phyloP scores from a whole-genome alignment of 2,888 invertebrate species.

The Thelaira solivaga region DNA sequence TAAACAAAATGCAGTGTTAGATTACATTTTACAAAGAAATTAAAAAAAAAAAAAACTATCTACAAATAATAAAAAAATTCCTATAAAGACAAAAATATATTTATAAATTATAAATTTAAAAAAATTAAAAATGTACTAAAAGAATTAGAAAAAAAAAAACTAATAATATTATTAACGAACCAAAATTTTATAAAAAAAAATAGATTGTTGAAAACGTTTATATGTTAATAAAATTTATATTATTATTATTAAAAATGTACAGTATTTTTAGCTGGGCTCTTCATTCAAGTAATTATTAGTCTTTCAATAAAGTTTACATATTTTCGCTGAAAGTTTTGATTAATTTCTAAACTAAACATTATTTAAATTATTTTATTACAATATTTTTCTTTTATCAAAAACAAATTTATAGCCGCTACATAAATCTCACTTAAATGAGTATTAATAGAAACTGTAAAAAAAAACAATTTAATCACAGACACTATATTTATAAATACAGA shows the following conservation, averaged over 20 bases:
- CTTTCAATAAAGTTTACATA: constrained; percentile 37
- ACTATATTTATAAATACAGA: too few species aligned
- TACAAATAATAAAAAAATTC: constrained; percentile 41
- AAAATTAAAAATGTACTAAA: not conserved
- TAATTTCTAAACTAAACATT: too few species aligned
- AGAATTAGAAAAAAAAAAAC: not conserved
- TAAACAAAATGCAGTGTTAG: constrained; percentile 60
- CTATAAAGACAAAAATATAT: constrained; percentile 57
- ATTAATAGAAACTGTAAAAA: too few species aligned
- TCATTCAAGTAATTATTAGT: constrained; percentile 25
- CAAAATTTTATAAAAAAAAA: constrained; percentile 14
- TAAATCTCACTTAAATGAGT: too few species aligned
- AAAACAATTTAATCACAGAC: too few species aligned
- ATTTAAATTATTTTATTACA: too few species aligned
- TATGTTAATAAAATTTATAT: constrained; percentile 28
- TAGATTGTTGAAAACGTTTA: constrained; percentile 37
- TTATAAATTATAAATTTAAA: constrained; percentile 14
- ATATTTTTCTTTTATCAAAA: too few species aligned
- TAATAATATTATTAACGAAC: constrained; percentile 34
- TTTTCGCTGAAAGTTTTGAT: too few species aligned
- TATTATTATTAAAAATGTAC: constrained; percentile 44
- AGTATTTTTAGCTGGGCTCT: constrained; percentile 58
- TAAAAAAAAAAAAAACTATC: constrained; percentile 26
- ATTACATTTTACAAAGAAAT: constrained; percentile 8
- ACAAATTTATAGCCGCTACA: too few species aligned